Conservation (phyloP, 1,140 invertebrate species). For the Chymomyza costata region DNA sequence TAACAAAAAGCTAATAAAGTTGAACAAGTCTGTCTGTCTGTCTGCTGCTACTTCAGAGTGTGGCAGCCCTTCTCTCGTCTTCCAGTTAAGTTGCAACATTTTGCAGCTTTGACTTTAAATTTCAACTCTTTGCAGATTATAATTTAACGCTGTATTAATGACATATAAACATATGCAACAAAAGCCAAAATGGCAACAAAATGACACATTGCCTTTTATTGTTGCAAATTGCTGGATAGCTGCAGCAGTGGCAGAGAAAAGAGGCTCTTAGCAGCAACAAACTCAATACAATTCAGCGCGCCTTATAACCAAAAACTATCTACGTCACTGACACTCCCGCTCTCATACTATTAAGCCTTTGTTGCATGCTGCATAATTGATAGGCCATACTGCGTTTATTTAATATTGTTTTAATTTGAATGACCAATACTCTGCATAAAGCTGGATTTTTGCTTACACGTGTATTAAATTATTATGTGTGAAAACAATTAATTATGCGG, state of each 20-base stretch:
- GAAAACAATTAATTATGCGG: conserved; percentile 74
- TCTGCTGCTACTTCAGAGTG: background rate
- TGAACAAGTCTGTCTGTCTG: conserved; percentile 25
- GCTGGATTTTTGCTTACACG: conserved; percentile 49
- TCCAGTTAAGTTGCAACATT: conserved; percentile 23
- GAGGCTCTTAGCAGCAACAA: no score
- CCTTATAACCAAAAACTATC: no score
- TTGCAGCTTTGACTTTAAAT: conserved; percentile 17
- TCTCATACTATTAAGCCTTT: conserved; percentile 22
- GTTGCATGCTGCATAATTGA: no score
- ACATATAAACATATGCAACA: conserved; percentile 61
- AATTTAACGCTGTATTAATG: conserved; percentile 67
- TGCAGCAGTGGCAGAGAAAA: no score
- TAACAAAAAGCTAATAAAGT: conserved; percentile 61
- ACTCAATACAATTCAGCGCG: no score
- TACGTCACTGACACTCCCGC: no score
- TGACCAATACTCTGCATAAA: no score
- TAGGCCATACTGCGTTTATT: conserved; percentile 49
- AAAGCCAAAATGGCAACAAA: conserved; percentile 47
- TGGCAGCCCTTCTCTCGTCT: no score
- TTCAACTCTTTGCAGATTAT: conserved; percentile 25
- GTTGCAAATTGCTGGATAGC: no score
- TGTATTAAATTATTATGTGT: conserved; percentile 74
- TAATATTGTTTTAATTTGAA: conserved; percentile 30
- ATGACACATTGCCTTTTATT: no score